Percentiles rank a stretch among this genome's conserved stretches.
phyloP scores from a whole-genome alignment of 2,797 vertebrate species.

The Xenentodon cancila region DNA sequence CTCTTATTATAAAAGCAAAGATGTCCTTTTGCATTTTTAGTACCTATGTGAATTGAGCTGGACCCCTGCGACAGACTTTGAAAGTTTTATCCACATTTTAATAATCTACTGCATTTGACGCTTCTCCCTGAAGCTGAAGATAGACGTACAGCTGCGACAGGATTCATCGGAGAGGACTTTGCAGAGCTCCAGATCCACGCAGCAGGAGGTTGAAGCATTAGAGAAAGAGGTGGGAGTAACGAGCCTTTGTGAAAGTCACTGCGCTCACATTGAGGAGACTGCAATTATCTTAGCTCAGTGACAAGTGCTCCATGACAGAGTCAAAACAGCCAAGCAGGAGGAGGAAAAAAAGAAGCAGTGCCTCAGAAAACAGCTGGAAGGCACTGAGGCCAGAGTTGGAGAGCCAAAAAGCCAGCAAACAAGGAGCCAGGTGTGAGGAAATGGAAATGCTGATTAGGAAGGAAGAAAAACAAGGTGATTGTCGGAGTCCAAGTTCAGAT shows the following conservation, averaged over 20 bases:
- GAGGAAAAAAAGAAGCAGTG: background rate
- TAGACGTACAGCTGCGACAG: background rate
- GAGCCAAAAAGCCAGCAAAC: no score
- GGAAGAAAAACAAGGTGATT: no score
- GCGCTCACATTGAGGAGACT: background rate
- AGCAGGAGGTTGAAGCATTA: background rate
- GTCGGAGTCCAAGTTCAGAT: background rate
- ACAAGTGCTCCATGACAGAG: background rate
- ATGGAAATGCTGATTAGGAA: no score
- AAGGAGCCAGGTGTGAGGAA: no score
- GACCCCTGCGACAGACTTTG: no score
- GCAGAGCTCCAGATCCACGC: conserved; percentile 1
- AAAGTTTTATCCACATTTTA: background rate
- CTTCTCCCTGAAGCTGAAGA: background rate
- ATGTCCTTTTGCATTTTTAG: no score
- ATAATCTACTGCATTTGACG: background rate
- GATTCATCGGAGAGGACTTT: background rate
- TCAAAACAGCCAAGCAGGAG: background rate
- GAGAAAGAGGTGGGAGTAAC: background rate
- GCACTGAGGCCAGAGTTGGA: background rate
- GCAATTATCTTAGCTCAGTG: no score
- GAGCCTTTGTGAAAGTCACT: background rate
- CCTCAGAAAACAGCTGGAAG: background rate
- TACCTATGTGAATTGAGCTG: background rate
- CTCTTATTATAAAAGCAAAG: no score